These are phyloP conservation scores for Patagioenas fasciata DNA, from an alignment of 2,113 vertebrate species.

Conservation along the genomic window DNA sequence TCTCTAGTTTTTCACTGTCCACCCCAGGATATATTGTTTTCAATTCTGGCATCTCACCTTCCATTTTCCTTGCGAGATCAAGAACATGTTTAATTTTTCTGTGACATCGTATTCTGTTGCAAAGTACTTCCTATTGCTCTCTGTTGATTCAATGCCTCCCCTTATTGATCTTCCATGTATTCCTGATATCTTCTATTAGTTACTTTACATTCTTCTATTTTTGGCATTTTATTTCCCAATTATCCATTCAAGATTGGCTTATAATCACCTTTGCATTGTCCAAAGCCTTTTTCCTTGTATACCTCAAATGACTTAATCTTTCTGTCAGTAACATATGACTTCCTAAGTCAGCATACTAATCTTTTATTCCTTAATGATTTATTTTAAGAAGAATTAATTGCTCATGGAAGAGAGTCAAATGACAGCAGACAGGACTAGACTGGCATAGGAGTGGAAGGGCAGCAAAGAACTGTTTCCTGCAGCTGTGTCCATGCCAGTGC, in stretches of 20 bases:
- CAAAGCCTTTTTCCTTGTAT: background rate
- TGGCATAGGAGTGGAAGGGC: background rate
- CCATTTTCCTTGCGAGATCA: background rate
- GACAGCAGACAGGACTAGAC: background rate
- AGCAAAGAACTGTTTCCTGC: background rate
- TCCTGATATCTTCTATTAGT: background rate
- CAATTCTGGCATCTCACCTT: background rate
- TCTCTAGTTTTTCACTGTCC: constrained; percentile 15
- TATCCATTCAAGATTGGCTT: background rate
- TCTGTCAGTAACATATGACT: background rate
- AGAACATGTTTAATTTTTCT: constrained; percentile 12
- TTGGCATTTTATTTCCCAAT: background rate
- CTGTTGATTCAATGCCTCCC: background rate
- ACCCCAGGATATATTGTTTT: background rate
- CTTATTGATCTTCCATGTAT: background rate
- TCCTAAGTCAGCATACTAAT: background rate
- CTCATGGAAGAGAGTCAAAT: background rate
- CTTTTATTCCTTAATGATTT: background rate
- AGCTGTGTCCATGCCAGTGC: background rate
- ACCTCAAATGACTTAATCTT: background rate
- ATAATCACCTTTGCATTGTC: background rate
- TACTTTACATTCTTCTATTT: background rate
- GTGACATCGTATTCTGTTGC: background rate
- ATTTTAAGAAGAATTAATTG: background rate
- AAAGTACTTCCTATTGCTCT: background rate